These are phyloP conservation scores for Hypotaenidia philippensis DNA, from an alignment of 2,797 vertebrate species.

Conservation along the genomic window DNA sequence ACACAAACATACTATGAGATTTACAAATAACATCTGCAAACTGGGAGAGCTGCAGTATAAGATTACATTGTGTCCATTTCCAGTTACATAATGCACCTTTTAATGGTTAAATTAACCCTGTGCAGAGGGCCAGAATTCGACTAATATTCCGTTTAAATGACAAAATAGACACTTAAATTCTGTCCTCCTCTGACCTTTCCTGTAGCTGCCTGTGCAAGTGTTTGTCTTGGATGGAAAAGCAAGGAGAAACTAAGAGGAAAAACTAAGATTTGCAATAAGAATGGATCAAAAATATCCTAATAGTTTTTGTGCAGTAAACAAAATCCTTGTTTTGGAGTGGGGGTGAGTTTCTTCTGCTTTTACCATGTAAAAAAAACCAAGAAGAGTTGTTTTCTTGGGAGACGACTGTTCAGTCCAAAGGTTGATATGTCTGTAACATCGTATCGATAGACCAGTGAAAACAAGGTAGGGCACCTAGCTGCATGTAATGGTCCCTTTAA, in stretches of 20 bases:
- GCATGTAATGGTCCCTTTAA: neutral
- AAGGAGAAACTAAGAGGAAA: neutral
- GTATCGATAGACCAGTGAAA: neutral
- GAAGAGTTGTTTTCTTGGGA: too few relatives aligned
- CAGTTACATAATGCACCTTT: neutral
- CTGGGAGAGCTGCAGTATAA: neutral
- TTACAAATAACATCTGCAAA: neutral
- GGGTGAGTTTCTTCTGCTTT: neutral
- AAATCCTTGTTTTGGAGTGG: neutral
- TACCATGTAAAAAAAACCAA: neutral
- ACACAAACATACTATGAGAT: neutral
- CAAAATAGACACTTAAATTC: neutral
- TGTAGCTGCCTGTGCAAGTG: neutral
- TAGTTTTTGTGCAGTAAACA: neutral
- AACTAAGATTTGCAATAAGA: neutral
- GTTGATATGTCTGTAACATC: neutral
- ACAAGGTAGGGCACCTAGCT: neutral
- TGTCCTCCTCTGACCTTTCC: neutral
- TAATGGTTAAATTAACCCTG: neutral
- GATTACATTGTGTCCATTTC: neutral
- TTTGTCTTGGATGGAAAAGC: neutral
- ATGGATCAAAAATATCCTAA: neutral
- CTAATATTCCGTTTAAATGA: neutral
- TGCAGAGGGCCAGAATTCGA: neutral
- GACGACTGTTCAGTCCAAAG: neutral